Evolutionary conservation across 64 coral and sea anemone species (phyloP), one percentile per base, ranked within the genome.

Genomic region (Astreopora myriophthalma): DNA sequence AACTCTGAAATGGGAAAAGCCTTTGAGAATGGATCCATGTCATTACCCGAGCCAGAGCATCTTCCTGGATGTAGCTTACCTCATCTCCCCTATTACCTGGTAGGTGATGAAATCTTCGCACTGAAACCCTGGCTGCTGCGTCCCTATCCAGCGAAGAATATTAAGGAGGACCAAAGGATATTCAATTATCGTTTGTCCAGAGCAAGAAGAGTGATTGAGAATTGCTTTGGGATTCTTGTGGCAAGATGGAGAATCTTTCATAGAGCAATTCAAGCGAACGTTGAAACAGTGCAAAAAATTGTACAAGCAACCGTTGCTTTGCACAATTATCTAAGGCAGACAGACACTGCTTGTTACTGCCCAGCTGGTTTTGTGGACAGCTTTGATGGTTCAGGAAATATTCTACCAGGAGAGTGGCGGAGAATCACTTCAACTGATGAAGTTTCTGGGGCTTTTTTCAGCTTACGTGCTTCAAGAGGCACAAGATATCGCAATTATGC

Each of bases 1-100:
- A 89, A 89, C 39, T 89, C 87, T 64, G 60, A 78, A 38, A 65
- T 89, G 29, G 87, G 73, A 77, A 89, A 79, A 68, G 87, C 87
- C 8, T 78, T 89, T 63, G 30, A 63, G 29, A 52, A 44, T 60
- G 32, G 39, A 29, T 62, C 87, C 49, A 62, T 89, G 48, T 60
- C 32, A 75, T 39, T 76, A 75, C 87, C 87, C 48, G 33, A 35
- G 32, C 36, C 87, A 62, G 46, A 49, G 66, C 55, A 61, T 34
- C 70, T 89, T 65, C 31, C 9, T 31, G 74, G 73, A 33, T 89
- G 30, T 44, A 19, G 28, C 17, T 30, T 28, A 36, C 37, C 37
- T 42, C 16, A 42, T 28, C 62, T 87, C 14, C 86, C 86, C 48
- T 88, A 75, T 57, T 88, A 35, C 34, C n/a, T 88, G 25, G 71